A percentile compares a stretch with the other conserved stretches of the same genome.
Evolutionary conservation across 2,888 invertebrate genomes (phyloP).

Genomic region (Himalopsyche japonica): DNA sequence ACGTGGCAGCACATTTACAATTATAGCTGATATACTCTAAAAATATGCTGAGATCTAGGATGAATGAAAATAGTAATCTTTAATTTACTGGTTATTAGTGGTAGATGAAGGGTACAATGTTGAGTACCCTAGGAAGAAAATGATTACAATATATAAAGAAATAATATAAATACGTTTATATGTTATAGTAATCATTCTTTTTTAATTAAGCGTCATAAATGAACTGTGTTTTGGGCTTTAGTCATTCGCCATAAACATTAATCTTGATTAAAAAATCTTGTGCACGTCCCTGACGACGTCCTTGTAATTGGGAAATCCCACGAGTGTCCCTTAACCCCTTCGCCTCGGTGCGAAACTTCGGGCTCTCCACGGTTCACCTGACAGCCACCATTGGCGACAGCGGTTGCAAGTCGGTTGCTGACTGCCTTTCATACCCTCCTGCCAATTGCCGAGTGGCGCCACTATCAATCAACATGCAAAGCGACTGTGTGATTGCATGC

Average conservation of each 20-base stretch:
- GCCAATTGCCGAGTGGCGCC: neutral
- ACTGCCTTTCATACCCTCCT: neutral
- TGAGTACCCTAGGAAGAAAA: too few species aligned
- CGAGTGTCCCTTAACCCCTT: neutral
- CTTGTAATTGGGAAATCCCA: constrained; percentile 28
- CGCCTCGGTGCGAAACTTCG: neutral
- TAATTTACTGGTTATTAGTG: too few species aligned
- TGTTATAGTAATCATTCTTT: too few species aligned
- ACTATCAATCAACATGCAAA: neutral
- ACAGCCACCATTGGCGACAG: neutral
- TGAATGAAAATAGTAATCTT: too few species aligned
- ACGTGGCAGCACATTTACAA: too few species aligned
- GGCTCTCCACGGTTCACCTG: neutral
- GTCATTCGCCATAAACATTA: too few species aligned
- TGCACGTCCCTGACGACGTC: neutral
- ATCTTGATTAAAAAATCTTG: neutral
- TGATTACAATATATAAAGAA: too few species aligned
- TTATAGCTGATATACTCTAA: too few species aligned
- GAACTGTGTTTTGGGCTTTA: neutral
- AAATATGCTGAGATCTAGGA: too few species aligned
- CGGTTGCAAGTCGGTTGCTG: neutral
- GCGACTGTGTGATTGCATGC: neutral
- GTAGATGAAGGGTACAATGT: too few species aligned
- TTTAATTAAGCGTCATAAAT: neutral
- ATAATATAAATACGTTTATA: too few species aligned